Evolutionary conservation across 2,888 invertebrate species (phyloP), one percentile per base, ranked within the genome.

Genomic region (Aleiodes alternator): DNA sequence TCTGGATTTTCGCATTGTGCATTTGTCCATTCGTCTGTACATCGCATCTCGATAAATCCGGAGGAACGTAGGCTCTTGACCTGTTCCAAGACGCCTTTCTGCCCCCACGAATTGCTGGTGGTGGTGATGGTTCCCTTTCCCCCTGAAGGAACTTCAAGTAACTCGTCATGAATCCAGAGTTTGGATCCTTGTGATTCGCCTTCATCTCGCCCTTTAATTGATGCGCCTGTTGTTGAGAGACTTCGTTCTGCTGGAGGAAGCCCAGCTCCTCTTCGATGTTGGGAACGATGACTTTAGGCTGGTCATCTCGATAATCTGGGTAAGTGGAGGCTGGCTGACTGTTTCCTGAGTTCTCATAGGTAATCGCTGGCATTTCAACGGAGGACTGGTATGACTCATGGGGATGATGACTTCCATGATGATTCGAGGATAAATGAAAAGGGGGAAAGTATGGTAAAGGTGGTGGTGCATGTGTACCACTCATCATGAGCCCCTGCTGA

Each of bases 211-310:
- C 93, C 85, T 92, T 93, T 84, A 92, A 90, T 80, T 91, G 90
- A 90, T 92, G 91, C 80, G 90, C 88, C 80, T 85, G 76, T 72
- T 80, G 82, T 3, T 81, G 74, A 34, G 80, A 80, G 80, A 80
- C 86, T 81, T 76, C 83, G 79, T 80, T 82, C n/a, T 88, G 90
- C 81, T 87, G 90, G 81, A 96, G 92, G 90, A 95, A 96, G 90
- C 94, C 94, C 87, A 96, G 92, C 91, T 96, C 96, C 91, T 96
- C 96, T 90, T 96, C 96, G 89, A 96, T 96, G 91, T 96, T 95
- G 84, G 96, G 96, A 86, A 96, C 96, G 85, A 96, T 95, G 84
- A 96, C 96, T 92, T 96, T 96, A 82, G 95, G 94, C 90, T 94
- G 93, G 89, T 94, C 94, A 82, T 93, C 93, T 90, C 92, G 87